These are phyloP conservation scores for Phortica magna DNA, from an alignment of 2,888 invertebrate genomes.

Conservation along the genomic window DNA sequence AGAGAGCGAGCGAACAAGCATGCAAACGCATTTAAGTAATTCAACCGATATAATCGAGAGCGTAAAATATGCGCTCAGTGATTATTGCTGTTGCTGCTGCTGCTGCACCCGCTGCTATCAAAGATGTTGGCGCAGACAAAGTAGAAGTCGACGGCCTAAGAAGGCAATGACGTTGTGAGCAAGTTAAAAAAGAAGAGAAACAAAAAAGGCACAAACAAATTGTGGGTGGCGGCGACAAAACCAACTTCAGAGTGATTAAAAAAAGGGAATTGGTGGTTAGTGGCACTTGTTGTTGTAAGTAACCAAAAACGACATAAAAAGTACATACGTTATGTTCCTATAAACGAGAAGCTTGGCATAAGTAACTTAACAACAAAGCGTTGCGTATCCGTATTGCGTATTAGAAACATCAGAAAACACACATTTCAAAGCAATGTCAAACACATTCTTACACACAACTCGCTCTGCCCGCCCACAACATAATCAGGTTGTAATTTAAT, in stretches of 20 bases:
- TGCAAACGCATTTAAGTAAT: too few species aligned
- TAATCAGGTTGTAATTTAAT: conserved; percentile 71
- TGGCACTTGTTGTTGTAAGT: neutral
- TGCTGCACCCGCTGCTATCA: conserved; percentile 4
- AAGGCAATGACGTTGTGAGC: neutral
- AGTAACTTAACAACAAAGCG: conserved; percentile 29
- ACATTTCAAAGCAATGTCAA: conserved; percentile 1
- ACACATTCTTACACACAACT: conserved; percentile 4
- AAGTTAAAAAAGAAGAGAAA: neutral
- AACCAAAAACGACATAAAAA: neutral
- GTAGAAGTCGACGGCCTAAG: conserved; percentile 34
- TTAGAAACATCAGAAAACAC: neutral
- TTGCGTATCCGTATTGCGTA: too few species aligned
- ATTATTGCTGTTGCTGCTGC: neutral
- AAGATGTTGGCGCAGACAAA: conserved; percentile 4
- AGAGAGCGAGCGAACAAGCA: conserved; percentile 1
- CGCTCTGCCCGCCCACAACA: conserved; percentile 19
- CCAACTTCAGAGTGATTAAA: neutral
- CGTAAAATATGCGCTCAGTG: neutral
- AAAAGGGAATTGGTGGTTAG: neutral
- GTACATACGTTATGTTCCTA: conserved; percentile 5
- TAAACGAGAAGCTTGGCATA: neutral
- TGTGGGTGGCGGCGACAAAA: neutral
- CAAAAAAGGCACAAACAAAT: neutral
- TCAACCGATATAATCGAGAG: neutral